A percentile compares a stretch with the other conserved stretches of the same genome.
phyloP scores from a whole-genome alignment of 2,797 vertebrate species.

The Lepilemur septentrionalis region DNA sequence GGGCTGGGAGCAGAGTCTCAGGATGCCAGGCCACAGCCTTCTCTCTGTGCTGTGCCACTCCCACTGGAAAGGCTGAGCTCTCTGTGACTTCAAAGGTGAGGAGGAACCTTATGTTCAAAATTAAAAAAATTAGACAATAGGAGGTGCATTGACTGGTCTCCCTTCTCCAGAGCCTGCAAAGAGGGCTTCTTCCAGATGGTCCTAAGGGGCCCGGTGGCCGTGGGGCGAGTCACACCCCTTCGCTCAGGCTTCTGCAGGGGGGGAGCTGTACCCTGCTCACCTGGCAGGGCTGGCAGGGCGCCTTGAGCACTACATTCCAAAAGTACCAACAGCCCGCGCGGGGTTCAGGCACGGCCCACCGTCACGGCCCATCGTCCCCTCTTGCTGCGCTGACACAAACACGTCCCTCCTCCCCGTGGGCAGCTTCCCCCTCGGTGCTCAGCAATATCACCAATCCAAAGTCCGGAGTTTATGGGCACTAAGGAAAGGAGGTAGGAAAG shows the following conservation, averaged over 20 bases:
- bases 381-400: background rate
- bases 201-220: background rate
- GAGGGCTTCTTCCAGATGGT: background rate
- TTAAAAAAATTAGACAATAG: background rate
- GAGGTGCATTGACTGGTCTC: background rate
- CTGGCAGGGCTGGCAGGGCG: rapidly evolving
- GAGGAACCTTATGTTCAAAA: background rate
- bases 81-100: background rate
- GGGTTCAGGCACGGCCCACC: rapidly evolving
- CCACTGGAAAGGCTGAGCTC: background rate
- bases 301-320: background rate
- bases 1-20: background rate
- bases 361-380: background rate
- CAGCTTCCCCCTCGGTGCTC: background rate
- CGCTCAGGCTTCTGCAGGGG: too few relatives aligned
- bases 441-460: background rate
- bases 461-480: background rate
- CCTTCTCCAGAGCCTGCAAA: background rate
- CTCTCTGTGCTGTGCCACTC: background rate
- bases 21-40: rapidly evolving
- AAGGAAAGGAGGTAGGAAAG: background rate
- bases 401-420: background rate
- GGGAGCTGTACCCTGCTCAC: background rate
- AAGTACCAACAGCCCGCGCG: too few relatives aligned
- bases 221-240: background rate